Base-by-base conservation (phyloP, 2,888 invertebrate genomes). In the Polietes domitor region DNA sequence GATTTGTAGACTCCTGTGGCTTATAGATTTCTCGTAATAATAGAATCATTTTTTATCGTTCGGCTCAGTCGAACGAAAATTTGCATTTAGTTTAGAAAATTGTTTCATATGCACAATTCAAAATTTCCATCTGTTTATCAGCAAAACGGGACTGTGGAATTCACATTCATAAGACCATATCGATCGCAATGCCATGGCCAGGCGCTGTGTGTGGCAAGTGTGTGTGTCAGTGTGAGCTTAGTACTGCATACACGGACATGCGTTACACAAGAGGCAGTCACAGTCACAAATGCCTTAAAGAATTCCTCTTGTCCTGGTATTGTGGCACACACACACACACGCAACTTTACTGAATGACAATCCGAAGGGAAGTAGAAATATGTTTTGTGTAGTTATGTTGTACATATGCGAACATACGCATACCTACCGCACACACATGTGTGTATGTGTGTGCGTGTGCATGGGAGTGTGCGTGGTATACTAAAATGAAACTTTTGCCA, bases 201-300 rank as follows among this genome's bases (percentile, higher is more conserved):
- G 37, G 12, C 12, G 12, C 37, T 37, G 37, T 37, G 12, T 37
- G 37, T 37, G 32, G 7, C 32, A 32, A 32, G 32, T 32, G 32
- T 7, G n/a, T 32, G 5, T 32, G 32, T n/a, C n/a, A n/a, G 37
- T 9, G 37, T 37, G 47, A 12, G 47, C 47, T 47, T 47, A 47
- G 47, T 47, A 47, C 47, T 7, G 12, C 15, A 47, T 37, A 37
- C 12, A 7, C 9, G n/a, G n/a, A 32, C 5, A 32, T 15, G 43
- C 5, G 41, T 61, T 65, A 58, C 28, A 71, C 21, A 65, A 76
- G 50, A 37, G 55, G 73, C 53, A 80, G 80, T 83, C 74, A 58
- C 77, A 84, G 43, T 81, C 65, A 70, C 73, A 81, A 84, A 73
- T 43, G 76, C 81, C 79, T 84, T 65, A 76, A 47, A 81, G 78